Conservation (phyloP, 2,113 vertebrate genomes). For the Glaucomys volans region DNA sequence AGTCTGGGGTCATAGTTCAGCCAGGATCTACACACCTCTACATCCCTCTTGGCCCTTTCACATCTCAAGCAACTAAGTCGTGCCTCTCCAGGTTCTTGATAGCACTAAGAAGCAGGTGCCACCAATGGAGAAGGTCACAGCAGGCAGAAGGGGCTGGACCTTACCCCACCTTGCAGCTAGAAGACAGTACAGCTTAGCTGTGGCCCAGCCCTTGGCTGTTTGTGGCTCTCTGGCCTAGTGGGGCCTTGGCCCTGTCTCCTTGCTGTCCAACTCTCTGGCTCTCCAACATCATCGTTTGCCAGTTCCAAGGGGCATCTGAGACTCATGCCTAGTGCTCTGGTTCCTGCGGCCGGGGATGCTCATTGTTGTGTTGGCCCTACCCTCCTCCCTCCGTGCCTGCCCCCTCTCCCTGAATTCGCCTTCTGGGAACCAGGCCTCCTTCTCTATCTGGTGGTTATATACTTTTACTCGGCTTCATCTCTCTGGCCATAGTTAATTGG, state of each 20-base stretch:
- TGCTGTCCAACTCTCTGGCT: background rate
- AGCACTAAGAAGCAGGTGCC: background rate
- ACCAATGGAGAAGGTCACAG: background rate
- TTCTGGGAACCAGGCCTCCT: background rate
- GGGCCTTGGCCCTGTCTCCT: background rate
- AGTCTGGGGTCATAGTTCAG: background rate
- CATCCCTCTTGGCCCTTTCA: background rate
- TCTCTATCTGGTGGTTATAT: background rate
- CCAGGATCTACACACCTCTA: background rate
- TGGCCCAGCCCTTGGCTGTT: background rate
- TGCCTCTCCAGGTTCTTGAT: background rate
- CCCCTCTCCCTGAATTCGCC: background rate
- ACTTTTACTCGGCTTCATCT: background rate
- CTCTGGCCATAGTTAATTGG: background rate
- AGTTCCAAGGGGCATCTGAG: background rate
- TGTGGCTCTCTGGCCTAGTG: background rate
- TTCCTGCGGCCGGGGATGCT: background rate
- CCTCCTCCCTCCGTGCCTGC: background rate
- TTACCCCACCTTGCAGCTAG: background rate
- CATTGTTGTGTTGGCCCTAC: background rate
- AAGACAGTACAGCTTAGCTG: background rate
- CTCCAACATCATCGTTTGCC: background rate
- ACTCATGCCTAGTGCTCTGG: background rate
- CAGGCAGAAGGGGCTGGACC: background rate
- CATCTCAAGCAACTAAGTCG: background rate